Evolutionary conservation across 2,888 invertebrate genomes (phyloP), one percentile per base, ranked within the genome.

Genomic region (Bellardia bayeri): DNA sequence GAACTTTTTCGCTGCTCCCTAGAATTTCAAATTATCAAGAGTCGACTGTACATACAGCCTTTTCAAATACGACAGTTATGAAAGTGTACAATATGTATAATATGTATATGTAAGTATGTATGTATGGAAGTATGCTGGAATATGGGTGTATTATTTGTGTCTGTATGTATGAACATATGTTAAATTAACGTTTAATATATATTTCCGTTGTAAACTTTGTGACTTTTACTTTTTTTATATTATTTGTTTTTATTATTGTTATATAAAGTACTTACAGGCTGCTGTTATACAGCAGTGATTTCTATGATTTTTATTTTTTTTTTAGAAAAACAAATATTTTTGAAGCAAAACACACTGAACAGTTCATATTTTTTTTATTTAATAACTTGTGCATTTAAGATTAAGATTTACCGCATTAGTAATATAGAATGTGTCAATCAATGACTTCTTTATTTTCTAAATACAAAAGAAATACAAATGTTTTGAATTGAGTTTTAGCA

Each of bases 171-270:
- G 13, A 58, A 33, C 58, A 8, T 68, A 33, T 68, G 49, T 58
- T 71, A 49, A 80, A 54, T 40, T 30, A n/a, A 30, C 42, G 42
- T 72, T 71, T 63, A 72, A 23, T 33, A 23, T 4, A 23, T 23
- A 23, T 54, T 80, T 40, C 49, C 58, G 33, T 61, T 45, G 13
- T 51, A 33, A 68, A 58, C 14, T 45, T 45, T 61, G 23, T 37
- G 40, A 11, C 14, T 33, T 68, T 33, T 42, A 23, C 13, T 42
- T 66, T 66, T 66, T 64, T 3, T 66, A 23, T 66, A 23, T 42
- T 42, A 40, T 66, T 64, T 23, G 3, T 42, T n/a, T 2, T 40
- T n/a, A 66, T 42, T 42, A 37, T n/a, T 42, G 11, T 61, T 2
- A 9, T 61, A 30, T 61, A 33, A 61, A 61, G 33, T 33, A 7